Base-by-base conservation (phyloP, 1,140 invertebrate species). In the Atopsyche davidsoni region DNA sequence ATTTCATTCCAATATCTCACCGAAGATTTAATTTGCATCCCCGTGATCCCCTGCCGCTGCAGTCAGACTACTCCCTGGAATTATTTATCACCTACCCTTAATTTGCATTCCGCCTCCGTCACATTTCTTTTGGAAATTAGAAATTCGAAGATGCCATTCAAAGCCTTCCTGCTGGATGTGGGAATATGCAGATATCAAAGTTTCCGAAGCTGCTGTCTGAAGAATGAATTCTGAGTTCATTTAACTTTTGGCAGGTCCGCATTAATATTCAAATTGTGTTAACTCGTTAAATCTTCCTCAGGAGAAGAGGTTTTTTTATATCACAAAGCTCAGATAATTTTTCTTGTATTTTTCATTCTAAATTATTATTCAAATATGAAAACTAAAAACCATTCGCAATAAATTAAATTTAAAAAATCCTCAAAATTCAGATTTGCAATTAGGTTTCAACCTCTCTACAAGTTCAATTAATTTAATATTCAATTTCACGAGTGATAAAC, bases 51-150 rank as follows among this genome's bases (percentile, higher is more conserved):
- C 22, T n/a, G 1, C 23, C 18, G 35, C 11, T 21, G n/a, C 25
- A n/a, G 19, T 22, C 19, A 7, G 11, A 24, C 49, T 24, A 42
- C 45, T n/a, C 51, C 25, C n/a, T 28, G 44, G 51, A 58, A 58
- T 58, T 58, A 58, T 58, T 58, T 58, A 58, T 57, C 50, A 39
- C 46, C 38, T 1, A 43, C 38, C 35, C 28, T 21, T 50, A 39
- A 48, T 52, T 52, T 32, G 46, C 31, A 47, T 52, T 51, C 49
- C 51, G n/a, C 25, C 48, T 48, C 51, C 31, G 51, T 58, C 56
- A 49, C 56, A 54, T 58, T 58, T 58, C 56, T 58, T 58, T 58
- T 51, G 56, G 47, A 58, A 58, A 58, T 58, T 52, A 58, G 44
- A 57, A 57, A 46, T 57, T 57, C 50, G 50, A 53, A 58, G 51